Evolutionary conservation across 2,888 invertebrate genomes (phyloP), one percentile per base, ranked within the genome.

Genomic region (Caenorhabditis zanzibari): DNA sequence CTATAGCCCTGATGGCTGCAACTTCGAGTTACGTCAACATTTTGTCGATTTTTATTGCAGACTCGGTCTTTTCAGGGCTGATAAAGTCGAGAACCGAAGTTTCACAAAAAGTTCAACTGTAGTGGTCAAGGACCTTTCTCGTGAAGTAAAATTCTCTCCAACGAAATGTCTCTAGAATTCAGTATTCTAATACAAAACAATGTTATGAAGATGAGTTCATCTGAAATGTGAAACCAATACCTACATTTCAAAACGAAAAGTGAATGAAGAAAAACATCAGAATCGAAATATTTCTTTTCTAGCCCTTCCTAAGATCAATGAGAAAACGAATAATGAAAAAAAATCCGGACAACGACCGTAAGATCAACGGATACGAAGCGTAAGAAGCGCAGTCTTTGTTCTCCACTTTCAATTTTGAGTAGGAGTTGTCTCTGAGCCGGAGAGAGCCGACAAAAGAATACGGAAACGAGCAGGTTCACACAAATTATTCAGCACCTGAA

Each of bases 401-500:
- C 59, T 52, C 52, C 35, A 22, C 26, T 54, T 63, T 41, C 41
- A 22, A 7, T 38, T 26, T 41, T 26, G 66, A 75, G 75, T 58
- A 75, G 75, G 75, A 59, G 66, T 66, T 61, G 64, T 54, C 41
- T 41, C 32, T 32, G 14, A 19, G 14, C 6, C 14, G 47, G n/a
- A n/a, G n/a, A 16, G 56, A 26, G 19, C 41, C 58, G 59, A 75
- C 64, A 66, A 75, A 68, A 66, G 59, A 58, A 59, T 58, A 47
- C n/a, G 52, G 26, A 38, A 69, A 24, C 54, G 28, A 72, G 38
- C 66, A 66, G 75, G 75, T 75, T 75, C 75, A 47, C 75, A 75
- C 75, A 75, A 75, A 75, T 75, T 75, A 75, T 75, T 75, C 75
- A 75, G 19, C 38, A 32, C 41, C 24, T 24, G 19, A 19, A 22